Evolutionary conservation across 2,888 invertebrate genomes (phyloP), one percentile per base, ranked within the genome.

Genomic region (Nipponacmea schrenckii): DNA sequence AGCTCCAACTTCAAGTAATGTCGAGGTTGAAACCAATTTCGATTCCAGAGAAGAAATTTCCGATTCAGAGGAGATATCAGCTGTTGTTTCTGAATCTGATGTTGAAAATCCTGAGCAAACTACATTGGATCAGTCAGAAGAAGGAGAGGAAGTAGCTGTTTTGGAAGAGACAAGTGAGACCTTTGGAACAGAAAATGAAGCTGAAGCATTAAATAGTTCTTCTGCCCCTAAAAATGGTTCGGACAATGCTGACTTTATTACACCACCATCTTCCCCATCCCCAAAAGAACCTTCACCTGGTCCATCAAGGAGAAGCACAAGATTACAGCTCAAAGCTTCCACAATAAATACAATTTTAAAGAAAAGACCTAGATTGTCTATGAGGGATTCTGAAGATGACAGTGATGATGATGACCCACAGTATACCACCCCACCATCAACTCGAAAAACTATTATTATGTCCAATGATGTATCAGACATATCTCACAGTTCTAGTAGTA

Each of bases 371-470:
- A 39, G 56, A 56, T 10, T 56, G 24, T 56, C 56, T 24, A 56
- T 56, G 56, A 56, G 56, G 20, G 56, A 56, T 56, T 56, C 56
- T 24, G 39, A n/a, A n/a, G 48, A 56, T 56, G 56, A 56, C 20
- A 56, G 56, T 56, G 24, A 56, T 20, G 56, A 48, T 15, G 48
- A 56, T 20, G 24, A 24, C 20, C 15, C 20, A 14, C 12, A 12
- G 24, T 20, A 10, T 12, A 12, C 10, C n/a, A 20, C 56, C 0
- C 8, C 20, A 4, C 10, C 20, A 56, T 4, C 8, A 12, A 24
- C 24, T 56, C 12, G 20, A 24, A 24, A 20, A 56, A 24, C 24
- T 50, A 7, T 15, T 17, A 50, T 8, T 20, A 17, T 14, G 17
- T 17, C 17, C 15, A 17, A 17, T 2, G 17, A 17, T 20, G 2